Evolutionary conservation across 1,140 invertebrate species (phyloP), one percentile per base, ranked within the genome.

Genomic region (Drosophila prosaltans): DNA sequence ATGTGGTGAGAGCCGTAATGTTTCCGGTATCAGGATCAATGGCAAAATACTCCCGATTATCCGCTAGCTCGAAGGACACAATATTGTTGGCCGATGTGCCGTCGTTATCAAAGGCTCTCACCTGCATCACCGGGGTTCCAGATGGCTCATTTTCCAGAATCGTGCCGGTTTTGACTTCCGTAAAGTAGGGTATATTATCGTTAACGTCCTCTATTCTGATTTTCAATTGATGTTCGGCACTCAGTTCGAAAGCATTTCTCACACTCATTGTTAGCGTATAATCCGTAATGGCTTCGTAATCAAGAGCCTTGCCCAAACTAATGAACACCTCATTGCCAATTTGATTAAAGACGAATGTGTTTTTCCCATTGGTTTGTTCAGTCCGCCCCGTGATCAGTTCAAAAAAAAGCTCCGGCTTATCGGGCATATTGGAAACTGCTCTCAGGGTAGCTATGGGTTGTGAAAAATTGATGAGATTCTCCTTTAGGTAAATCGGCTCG

Each of bases 151-250:
- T 97, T 93, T 97, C 97, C 73, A 97, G 90, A 4, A 97, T 97
- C 92, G 94, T 96, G 2, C 96, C 97, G 55, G 94, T 94, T 74
- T 95, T 94, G 10, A 96, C 94, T 92, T 97, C 96, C 8, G 94
- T 95, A 86, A 98, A 98, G 69, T 95, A 94, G 0, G 97, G 97
- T 75, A 97, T 96, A 82, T 97, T 96, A 90, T 98, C 97, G 80
- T 98, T 98, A 0, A 97, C 97, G 81, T 98, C 97, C 82, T 95
- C 93, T 1, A 97, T 94, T 84, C 95, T 94, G 26, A 98, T 96
- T 66, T 95, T 95, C 4, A 98, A 94, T 48, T 95, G 94, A 3
- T 95, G 96, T 93, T 97, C 96, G 7, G 96, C 95, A 6, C 95
- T 95, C 81, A 97, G 92, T 81, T 95, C 95, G 84, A 95, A 96